phyloP scores from a whole-genome alignment of 2,888 invertebrate genomes.

The Yponomeuta cagnagella region DNA sequence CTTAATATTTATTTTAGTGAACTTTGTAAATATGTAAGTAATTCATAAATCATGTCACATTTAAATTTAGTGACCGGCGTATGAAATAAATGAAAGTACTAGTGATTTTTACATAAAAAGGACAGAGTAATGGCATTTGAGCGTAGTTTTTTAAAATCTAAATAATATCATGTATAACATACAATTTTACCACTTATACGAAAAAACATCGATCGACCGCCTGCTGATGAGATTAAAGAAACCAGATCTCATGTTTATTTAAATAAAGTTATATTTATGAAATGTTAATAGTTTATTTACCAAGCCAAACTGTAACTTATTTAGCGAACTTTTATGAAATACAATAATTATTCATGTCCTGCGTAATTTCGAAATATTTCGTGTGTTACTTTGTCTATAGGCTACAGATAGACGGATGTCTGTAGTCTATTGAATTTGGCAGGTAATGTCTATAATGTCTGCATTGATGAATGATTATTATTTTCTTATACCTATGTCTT shows the following conservation, averaged over 20 bases:
- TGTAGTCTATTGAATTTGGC: too few relatives aligned
- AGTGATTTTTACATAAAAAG: background rate
- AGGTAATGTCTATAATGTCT: too few relatives aligned
- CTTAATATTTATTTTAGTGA: conserved; percentile 3
- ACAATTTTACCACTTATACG: background rate
- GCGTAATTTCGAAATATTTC: background rate
- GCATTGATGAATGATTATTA: too few relatives aligned
- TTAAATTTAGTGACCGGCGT: background rate
- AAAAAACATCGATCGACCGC: conserved; percentile 15
- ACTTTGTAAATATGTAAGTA: conserved; percentile 9
- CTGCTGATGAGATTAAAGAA: conserved; percentile 64
- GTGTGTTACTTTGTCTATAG: too few relatives aligned
- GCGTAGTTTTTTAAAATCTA: conserved; percentile 8
- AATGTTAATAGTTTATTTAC: conserved; percentile 28
- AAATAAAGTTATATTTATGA: conserved; percentile 46
- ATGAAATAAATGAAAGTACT: background rate
- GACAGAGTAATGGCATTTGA: background rate
- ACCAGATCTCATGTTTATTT: conserved; percentile 67
- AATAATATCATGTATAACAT: background rate
- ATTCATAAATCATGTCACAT: background rate
- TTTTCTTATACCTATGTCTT: too few relatives aligned
- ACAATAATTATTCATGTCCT: conserved; percentile 20
- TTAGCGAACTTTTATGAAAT: conserved; percentile 17
- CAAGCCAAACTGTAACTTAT: conserved; percentile 44
- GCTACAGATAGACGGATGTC: too few relatives aligned